These are phyloP conservation scores for Prinia subflava DNA, from an alignment of 2,113 vertebrate species.

Conservation along the genomic window DNA sequence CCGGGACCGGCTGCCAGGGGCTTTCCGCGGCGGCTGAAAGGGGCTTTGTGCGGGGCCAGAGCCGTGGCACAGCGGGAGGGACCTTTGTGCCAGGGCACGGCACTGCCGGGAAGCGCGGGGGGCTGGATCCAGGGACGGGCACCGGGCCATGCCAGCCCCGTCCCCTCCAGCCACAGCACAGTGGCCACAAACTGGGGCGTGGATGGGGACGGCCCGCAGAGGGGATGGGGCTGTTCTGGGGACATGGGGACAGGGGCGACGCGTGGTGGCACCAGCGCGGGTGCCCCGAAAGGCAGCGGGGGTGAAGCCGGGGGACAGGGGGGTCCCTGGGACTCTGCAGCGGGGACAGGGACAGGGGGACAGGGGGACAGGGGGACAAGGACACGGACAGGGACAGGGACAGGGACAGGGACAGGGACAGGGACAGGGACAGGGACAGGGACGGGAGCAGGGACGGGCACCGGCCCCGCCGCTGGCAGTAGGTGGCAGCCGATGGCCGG, in stretches of 20 bases:
- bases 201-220: neutral
- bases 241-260: neutral
- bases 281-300: neutral
- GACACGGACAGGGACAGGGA: neutral
- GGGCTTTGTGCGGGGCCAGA: neutral
- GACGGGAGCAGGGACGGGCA: neutral
- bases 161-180: accelerated
- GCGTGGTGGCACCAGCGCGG: accelerated
- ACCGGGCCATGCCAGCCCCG: neutral
- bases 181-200: neutral
- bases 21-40: neutral
- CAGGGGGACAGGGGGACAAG: no score
- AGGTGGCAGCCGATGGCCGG: neutral
- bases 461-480: neutral
- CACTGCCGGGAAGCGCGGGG: neutral
- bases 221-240: neutral
- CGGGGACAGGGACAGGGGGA: neutral
- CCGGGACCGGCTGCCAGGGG: neutral
- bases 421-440: no score
- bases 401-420: neutral
- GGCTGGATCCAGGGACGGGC: neutral
- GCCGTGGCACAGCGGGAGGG: neutral
- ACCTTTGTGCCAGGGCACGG: neutral
- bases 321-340: neutral
- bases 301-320: accelerated